phyloP scores from a whole-genome alignment of 2,797 vertebrate species.

The Hybognathus amarus region DNA sequence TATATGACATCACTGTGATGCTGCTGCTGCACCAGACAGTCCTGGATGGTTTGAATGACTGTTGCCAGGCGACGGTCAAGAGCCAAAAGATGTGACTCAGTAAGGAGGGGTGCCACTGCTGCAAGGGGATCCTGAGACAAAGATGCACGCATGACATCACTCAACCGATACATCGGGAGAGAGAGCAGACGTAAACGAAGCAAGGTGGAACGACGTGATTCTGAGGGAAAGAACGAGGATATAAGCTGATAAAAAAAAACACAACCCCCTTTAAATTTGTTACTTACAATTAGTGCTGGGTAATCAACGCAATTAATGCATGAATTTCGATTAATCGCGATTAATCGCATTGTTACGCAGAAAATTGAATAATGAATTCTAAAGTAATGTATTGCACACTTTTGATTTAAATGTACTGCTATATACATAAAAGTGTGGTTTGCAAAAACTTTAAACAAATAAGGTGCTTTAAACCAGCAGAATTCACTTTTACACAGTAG shows the following conservation, averaged over 20 bases:
- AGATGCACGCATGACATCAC: conserved; percentile 88
- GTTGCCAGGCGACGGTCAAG: conserved; percentile 86
- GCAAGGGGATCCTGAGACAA: conserved; percentile 84
- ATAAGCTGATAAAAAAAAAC: not conserved
- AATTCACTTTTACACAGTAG: too few species aligned
- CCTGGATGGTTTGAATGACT: conserved; percentile 80
- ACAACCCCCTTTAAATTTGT: not conserved
- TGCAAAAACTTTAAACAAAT: too few species aligned
- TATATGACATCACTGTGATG: conserved; percentile 65
- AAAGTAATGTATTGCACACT: too few species aligned
- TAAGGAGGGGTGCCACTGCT: conserved; percentile 80
- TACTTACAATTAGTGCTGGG: not conserved
- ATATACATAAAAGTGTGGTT: too few species aligned
- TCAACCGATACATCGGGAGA: conserved; percentile 84
- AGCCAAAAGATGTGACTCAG: conserved; percentile 84
- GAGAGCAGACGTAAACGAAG: conserved; percentile 86
- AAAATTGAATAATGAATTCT: too few species aligned
- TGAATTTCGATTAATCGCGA: too few species aligned
- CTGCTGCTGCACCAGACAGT: conserved; percentile 70
- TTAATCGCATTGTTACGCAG: too few species aligned
- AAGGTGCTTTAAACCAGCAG: too few species aligned
- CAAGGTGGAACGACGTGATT: conserved; percentile 88
- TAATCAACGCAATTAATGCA: too few species aligned
- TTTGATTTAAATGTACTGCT: too few species aligned
- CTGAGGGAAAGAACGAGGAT: conserved; percentile 65